Evolutionary conservation across 2,888 invertebrate species (phyloP), one percentile per base, ranked within the genome.

Genomic region (Eledone cirrhosa): DNA sequence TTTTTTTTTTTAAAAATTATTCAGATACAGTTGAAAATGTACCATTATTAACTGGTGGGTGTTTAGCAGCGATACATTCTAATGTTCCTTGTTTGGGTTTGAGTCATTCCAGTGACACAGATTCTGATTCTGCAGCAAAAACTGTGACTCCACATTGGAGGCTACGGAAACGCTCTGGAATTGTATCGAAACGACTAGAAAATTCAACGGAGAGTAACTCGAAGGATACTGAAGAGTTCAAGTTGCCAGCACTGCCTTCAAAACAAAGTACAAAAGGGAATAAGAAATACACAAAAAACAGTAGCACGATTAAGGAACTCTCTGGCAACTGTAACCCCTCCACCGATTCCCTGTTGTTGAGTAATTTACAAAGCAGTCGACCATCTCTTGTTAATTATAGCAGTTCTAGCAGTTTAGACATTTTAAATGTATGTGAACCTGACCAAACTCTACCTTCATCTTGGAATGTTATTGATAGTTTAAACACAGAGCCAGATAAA

Each of bases 21-120:
- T 67, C 22, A 72, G 72, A 72, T 31, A 72, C 72, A 13, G n/a
- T 72, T 31, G 72, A 72, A 72, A 33, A 72, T 33, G 22, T 41
- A 22, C 72, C 72, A 0, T 41, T n/a, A 19, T 8, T 41, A 41
- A 11, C 41, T 11, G n/a, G 14, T 41, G 72, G 72, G n/a, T 72
- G 33, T 19, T 29, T 72, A n/a, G 31, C 14, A 31, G 19, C n/a
- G n/a, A 31, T 72, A 72, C 33, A 72, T 41, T 41, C 33, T 41
- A 31, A 31, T 16, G 8, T 72, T 22, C 72, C 33, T 31, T 33
- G 14, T 33, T 16, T n/a, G 22, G 72, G 24, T 19, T 72, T 31
- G 72, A 19, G 33, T 33, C 41, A 33, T 22, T 72, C 72, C 0
- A 41, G 22, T 33, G 13, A 41, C 1, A 19, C 72, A 4, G 72